Percentiles rank a stretch among this genome's conserved stretches.
Conservation (phyloP, 2,888 invertebrate species). For the Azorinus chamasolen region DNA sequence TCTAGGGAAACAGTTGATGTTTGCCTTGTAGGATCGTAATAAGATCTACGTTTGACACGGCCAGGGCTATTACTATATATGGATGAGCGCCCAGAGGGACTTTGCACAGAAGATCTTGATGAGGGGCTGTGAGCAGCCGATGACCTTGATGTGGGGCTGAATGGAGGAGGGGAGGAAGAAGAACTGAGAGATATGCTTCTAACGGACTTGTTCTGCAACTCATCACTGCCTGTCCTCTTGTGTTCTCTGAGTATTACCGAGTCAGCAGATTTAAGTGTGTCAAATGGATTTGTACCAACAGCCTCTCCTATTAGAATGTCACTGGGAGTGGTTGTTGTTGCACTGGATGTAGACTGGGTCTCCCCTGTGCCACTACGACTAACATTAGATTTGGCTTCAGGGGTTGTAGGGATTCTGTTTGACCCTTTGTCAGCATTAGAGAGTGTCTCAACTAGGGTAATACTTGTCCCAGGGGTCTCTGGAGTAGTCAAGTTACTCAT, state of each 20-base stretch:
- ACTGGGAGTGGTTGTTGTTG: conserved; percentile 48
- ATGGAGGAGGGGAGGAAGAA: conserved; percentile 57
- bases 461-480: conserved; percentile 72
- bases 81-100: conserved; percentile 50
- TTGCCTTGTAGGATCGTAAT: conserved; percentile 44
- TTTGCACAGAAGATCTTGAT: conserved; percentile 52
- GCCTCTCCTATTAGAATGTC: conserved; percentile 26
- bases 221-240: conserved; percentile 25
- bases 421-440: background rate
- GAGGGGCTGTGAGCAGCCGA: conserved; percentile 49
- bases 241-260: conserved; percentile 34
- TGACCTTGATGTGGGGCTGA: conserved; percentile 52
- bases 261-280: conserved; percentile 45
- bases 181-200: conserved; percentile 53
- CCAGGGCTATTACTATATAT: conserved; percentile 53
- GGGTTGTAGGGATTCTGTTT: conserved; percentile 9
- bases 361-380: conserved; percentile 44
- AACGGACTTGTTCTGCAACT: conserved; percentile 21
- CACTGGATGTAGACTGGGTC: conserved; percentile 62
- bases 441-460: conserved; percentile 62
- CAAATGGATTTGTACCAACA: conserved; percentile 61
- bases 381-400: conserved; percentile 4
- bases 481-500: conserved; percentile 81
- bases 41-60: conserved; percentile 30
- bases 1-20: conserved; percentile 76